Evolutionary conservation across 2,888 invertebrate genomes (phyloP).

Genomic region (Xylota sylvarum): DNA sequence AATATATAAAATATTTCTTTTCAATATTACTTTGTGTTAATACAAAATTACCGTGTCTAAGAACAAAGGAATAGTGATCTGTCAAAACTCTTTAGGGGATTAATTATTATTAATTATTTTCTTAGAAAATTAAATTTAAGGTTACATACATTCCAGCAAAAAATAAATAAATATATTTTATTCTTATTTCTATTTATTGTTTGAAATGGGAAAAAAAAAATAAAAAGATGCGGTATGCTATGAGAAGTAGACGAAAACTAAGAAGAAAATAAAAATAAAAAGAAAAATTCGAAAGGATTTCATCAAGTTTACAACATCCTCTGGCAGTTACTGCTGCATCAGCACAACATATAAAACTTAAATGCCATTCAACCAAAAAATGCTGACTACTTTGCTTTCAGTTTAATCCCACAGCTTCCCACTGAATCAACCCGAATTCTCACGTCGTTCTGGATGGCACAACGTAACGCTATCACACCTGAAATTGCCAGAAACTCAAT

Average conservation of each 20-base stretch:
- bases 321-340: conserved; percentile 10
- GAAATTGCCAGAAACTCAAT: conserved; percentile 60
- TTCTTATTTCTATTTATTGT: conserved; percentile 17
- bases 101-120: conserved; percentile 39
- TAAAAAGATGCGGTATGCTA: conserved; percentile 32
- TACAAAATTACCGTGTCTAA: conserved; percentile 73
- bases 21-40: conserved; percentile 73
- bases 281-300: conserved; percentile 7
- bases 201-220: conserved; percentile 38
- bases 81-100: conserved; percentile 59
- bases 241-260: neutral
- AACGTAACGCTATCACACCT: conserved; percentile 32
- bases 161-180: conserved; percentile 10
- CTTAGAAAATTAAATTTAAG: conserved; percentile 16
- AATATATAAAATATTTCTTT: conserved; percentile 80
- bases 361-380: conserved; percentile 36
- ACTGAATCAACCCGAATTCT: conserved; percentile 6
- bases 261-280: too few relatives aligned
- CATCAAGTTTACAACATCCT: conserved; percentile 17
- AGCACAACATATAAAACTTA: conserved; percentile 35
- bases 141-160: conserved; percentile 68
- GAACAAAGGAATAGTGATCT: conserved; percentile 71
- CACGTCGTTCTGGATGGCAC: conserved; percentile 11
- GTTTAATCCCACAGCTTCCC: conserved; percentile 34
- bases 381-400: conserved; percentile 35